Base-by-base conservation (phyloP, 2,797 vertebrate genomes). In the Nannoperca obscura region DNA sequence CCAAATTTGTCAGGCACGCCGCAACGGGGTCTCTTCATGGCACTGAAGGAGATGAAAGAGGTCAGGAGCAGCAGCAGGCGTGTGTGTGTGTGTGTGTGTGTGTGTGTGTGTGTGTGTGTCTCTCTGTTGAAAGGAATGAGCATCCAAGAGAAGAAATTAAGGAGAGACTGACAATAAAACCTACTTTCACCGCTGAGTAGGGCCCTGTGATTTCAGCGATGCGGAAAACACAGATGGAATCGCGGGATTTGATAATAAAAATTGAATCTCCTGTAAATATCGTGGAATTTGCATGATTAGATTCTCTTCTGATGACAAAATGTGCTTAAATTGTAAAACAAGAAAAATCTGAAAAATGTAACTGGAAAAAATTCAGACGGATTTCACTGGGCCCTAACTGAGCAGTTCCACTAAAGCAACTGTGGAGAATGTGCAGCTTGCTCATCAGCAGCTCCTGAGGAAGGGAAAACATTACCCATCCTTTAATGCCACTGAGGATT, bases 1-100 rank as follows among this genome's bases (percentile, higher is more conserved):
- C 97, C 97, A 24, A 98, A 97, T 94, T 97, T 97, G 89, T 99
- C 97, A 0, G 97, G 97, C 53, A 99, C 97, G 1, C 97, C 97
- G 0, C 97, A 99, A 75, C 97, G 97, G 22, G 97, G 97, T 85
- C 95, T 95, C 83, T 86, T 96, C 97, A 99, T 99, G 84, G 97
- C 97, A 61, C 97, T 99, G 92, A 47, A 47, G 63, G 76, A 71
- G 62, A 62, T 75, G 38, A 70, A 62, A 88, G 64, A 73, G 58
- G 59, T 73, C 34, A 79, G 61, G 32, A 71, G 52, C 22, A 74
- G 27, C 5, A 27, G 71, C 34, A 57, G 19, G 32, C 32, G 1
- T 14, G 10, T 59, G 57, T 27, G 9, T 27, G 54, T 38, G 32
- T 30, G 13, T 42, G 20, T 60, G 57, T 44, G 20, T 17, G 44